Conservation (phyloP, 2,113 vertebrate genomes). For the Tachysurus fulvidraco region DNA sequence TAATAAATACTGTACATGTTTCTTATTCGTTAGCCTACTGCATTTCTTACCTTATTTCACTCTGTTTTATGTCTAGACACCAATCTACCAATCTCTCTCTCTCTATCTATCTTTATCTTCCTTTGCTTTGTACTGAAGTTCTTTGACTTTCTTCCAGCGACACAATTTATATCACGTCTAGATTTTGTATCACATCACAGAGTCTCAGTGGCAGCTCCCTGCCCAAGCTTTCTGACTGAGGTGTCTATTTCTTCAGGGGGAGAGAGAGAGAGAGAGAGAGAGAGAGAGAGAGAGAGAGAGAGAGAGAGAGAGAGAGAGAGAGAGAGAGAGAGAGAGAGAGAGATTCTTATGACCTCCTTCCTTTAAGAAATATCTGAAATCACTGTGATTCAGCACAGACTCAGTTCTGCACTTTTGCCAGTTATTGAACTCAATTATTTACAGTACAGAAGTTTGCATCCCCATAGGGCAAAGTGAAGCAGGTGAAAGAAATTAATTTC, state of each 20-base stretch:
- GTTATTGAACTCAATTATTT: constrained; percentile 7
- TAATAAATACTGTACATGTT: constrained; percentile 43
- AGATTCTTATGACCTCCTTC: background rate
- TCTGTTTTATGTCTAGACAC: background rate
- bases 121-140: background rate
- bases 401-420: background rate
- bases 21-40: constrained; percentile 35
- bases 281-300: background rate
- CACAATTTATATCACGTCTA: constrained; percentile 29
- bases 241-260: background rate
- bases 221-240: background rate
- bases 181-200: background rate
- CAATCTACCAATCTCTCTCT: background rate
- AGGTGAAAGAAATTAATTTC: background rate
- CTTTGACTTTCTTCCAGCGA: constrained; percentile 11
- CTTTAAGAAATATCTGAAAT: background rate
- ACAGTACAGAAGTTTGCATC: background rate
- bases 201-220: background rate
- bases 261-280: background rate
- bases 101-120: background rate
- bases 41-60: constrained; percentile 29
- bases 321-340: background rate
- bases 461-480: background rate
- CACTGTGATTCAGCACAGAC: background rate
- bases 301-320: background rate